Base-by-base conservation (phyloP, 2,113 vertebrate species). In the Penelope pileata region DNA sequence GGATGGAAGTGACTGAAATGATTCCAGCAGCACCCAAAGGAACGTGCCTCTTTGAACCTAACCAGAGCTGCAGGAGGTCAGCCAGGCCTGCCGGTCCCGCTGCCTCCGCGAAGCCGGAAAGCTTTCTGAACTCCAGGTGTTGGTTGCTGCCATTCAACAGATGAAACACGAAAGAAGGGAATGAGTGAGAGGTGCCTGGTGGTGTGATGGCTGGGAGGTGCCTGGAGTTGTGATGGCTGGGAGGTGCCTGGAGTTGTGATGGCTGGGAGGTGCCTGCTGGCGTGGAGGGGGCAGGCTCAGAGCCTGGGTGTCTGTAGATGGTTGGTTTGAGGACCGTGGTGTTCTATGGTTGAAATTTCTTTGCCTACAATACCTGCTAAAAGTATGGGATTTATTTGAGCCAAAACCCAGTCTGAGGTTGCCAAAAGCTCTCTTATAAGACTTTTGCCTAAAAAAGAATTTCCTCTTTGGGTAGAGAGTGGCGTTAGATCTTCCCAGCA, bases 351-450 rank as follows among this genome's bases (percentile, higher is more conserved):
- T 50, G 9, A 12, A 16, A 22, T 30, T 7, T 0, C 36, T 42
- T 36, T 45, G 26, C 75, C 36, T 54, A 1, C 69, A 36, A 0
- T 24, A 4, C 34, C 47, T 16, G 42, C 3, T 12, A 4, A 11
- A 10, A 68, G 53, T 2, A 14, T 30, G 10, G 63, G 30, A 6
- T 90, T 60, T n/a, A 16, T 11, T 2, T 10, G 30, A 62, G 7
- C 11, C 85, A 36, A 16, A 4, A 21, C 6, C 15, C 64, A 62
- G 16, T 1, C 7, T 34, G 6, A 51, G 50, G 59, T 68, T 27
- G 21, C 51, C 77, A 54, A 24, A 62, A 63, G 4, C 26, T 5
- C 21, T 2, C 6, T 7, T 0, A 6, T 2, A 0, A 34, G 10
- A 10, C 23, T 70, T 47, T n/a, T 78, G 38, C 69, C 76, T 9